These are phyloP conservation scores for Catharus bicknelli DNA, from an alignment of 2,113 vertebrate species.

Conservation along the genomic window DNA sequence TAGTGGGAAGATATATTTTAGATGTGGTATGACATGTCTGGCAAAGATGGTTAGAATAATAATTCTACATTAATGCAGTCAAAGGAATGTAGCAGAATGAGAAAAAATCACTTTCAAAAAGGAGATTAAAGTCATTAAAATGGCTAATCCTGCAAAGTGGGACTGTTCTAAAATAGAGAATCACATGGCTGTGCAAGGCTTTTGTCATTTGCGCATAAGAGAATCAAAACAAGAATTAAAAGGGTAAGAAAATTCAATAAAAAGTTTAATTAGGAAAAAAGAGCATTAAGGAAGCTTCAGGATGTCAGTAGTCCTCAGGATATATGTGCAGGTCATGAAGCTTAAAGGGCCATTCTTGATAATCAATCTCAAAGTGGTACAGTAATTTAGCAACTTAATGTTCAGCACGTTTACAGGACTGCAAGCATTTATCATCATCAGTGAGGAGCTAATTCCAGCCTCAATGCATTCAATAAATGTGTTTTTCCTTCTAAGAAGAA, in stretches of 20 bases:
- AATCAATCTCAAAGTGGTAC: constrained; percentile 41
- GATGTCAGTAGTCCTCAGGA: constrained; percentile 26
- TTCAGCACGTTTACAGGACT: constrained; percentile 52
- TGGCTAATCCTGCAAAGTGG: constrained; percentile 91
- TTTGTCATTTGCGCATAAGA: constrained; percentile 81
- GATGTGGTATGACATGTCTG: constrained; percentile 34
- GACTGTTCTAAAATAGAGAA: constrained; percentile 87
- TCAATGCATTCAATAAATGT: constrained; percentile 39
- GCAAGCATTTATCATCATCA: constrained; percentile 64
- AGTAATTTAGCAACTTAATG: constrained; percentile 65
- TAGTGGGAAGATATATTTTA: constrained; percentile 27
- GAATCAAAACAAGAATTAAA: constrained; percentile 83
- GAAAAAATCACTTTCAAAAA: constrained; percentile 82
- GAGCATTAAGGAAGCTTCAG: constrained; percentile 58
- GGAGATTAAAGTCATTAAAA: constrained; percentile 94
- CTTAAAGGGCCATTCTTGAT: constrained; percentile 11
- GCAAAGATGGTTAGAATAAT: constrained; percentile 66
- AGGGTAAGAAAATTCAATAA: constrained; percentile 82
- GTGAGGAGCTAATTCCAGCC: constrained; percentile 45
- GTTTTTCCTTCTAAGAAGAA: constrained; percentile 59
- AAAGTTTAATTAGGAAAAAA: constrained; percentile 85
- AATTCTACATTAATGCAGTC: constrained; percentile 78
- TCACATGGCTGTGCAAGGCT: constrained; percentile 86
- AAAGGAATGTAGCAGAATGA: constrained; percentile 77
- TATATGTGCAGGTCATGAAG: not conserved